phyloP scores from a whole-genome alignment of 1,140 invertebrate genomes.

The Oryctes rhinoceros region DNA sequence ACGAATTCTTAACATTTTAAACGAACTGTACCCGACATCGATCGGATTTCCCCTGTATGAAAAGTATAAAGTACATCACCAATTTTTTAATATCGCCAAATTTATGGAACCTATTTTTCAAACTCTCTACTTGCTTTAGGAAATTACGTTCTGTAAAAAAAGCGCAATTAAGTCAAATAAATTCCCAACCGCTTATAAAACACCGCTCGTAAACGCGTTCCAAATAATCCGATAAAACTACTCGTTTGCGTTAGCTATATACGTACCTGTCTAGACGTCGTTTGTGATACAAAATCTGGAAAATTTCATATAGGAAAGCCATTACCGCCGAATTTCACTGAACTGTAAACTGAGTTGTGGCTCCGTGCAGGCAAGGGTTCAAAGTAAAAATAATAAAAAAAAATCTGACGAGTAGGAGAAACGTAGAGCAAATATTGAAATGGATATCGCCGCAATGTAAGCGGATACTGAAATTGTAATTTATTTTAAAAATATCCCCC shows the following conservation, averaged over 20 bases:
- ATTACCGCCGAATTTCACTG: slow-evolving; percentile 40
- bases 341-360: slow-evolving; percentile 41
- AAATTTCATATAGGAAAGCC: slow-evolving; percentile 44
- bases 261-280: slow-evolving; percentile 41
- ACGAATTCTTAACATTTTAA: too few relatives aligned
- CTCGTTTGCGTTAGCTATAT: not conserved
- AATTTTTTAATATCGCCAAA: too few relatives aligned
- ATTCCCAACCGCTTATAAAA: not conserved
- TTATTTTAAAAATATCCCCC: slow-evolving; percentile 51
- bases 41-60: too few relatives aligned
- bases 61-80: too few relatives aligned
- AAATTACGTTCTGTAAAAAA: not conserved
- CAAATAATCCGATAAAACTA: slow-evolving; percentile 4
- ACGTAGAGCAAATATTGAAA: slow-evolving; percentile 51
- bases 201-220: not conserved
- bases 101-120: not conserved
- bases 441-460: slow-evolving; percentile 49
- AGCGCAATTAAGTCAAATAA: not conserved
- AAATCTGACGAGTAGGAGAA: slow-evolving; percentile 27
- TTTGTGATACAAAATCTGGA: slow-evolving; percentile 39
- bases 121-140: not conserved
- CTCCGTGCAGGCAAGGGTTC: slow-evolving; percentile 2
- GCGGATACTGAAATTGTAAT: slow-evolving; percentile 53
- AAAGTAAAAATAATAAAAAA: slow-evolving; percentile 38
- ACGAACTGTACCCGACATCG: too few relatives aligned